Base-by-base conservation (phyloP, 92 coral and sea anemone species). In the Epizoanthus stellaris region DNA sequence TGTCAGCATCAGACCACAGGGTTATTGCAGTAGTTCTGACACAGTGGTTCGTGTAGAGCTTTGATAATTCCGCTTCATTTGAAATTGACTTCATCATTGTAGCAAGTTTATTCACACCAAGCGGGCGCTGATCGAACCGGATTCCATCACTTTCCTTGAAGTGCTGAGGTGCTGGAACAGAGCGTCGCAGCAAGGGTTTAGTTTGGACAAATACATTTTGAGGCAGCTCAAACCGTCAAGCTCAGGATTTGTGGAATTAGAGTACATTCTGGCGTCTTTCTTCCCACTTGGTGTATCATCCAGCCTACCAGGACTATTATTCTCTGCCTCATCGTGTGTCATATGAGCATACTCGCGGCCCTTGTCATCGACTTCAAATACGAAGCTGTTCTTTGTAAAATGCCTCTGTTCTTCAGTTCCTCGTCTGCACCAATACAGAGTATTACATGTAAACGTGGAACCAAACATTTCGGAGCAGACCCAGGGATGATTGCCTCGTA, bases 341-440 rank as follows among this genome's bases (percentile, higher is more conserved):
- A 56, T 85, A 7, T 53, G 15, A 4, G 80, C 70, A 49, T 70
- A 82, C 20, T 15, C 49, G 56, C 59, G 58, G 47, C 85, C 17
- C 38, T 64, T 13, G 13, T 81, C 85, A 43, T 66, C 85, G 1
- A 81, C 76, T 81, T 81, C 86, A 34, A 70, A 72, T 53, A 83
- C 3, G 56, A 70, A 83, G 81, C 87, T 70, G 36, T 70, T 76
- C 65, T 47, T 76, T 14, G 11, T 47, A 3, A 76, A 23, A 23
- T 76, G 53, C 58, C 75, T 8, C 53, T 74, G 89, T 16, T 85
- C 89, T 67, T 89, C 92, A 21, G 76, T 89, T 23, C 90, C 90
- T 71, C 92, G 80, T 15, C 89, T 47, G 53, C 92, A 89, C 92
- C 92, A 89, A 71, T 85, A 89, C 65, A 82, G 84, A 16, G 75